Conservation (phyloP, 2,113 vertebrate genomes). For the Rhea pennata region DNA sequence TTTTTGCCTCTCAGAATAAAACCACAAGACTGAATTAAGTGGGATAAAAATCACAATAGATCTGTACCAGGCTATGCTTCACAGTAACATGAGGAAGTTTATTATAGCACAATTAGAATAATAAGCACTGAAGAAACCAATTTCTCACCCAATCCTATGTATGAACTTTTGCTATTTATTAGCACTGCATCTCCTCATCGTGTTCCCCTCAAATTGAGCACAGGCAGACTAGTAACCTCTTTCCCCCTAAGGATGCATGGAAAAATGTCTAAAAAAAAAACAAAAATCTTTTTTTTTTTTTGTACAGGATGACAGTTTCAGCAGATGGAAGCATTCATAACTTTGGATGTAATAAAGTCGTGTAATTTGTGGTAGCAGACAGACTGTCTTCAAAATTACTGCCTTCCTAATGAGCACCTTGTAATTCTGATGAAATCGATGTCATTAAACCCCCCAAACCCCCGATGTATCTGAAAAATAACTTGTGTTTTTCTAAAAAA, state of each 20-base stretch:
- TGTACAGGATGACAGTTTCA: neutral
- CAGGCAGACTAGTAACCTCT: neutral
- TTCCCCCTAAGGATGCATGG: neutral
- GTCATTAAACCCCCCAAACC: neutral
- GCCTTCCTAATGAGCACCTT: neutral
- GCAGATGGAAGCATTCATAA: neutral
- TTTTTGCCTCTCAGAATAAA: neutral
- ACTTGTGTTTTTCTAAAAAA: neutral
- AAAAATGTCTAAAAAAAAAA: neutral
- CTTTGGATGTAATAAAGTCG: neutral
- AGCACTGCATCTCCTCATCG: neutral
- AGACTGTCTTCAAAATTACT: neutral
- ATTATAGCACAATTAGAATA: neutral
- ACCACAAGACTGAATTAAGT: neutral
- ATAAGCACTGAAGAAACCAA: neutral
- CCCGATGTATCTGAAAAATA: neutral
- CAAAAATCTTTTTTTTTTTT: neutral
- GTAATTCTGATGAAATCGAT: neutral
- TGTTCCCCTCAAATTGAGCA: neutral
- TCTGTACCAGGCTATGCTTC: neutral
- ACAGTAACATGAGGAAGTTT: neutral
- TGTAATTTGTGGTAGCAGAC: neutral
- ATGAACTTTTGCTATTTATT: neutral
- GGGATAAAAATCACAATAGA: accelerated
- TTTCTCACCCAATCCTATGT: neutral